Percentiles rank a stretch among this genome's conserved stretches.
Conservation (phyloP, 2,113 vertebrate genomes). For the Cyprinodon tularosa region DNA sequence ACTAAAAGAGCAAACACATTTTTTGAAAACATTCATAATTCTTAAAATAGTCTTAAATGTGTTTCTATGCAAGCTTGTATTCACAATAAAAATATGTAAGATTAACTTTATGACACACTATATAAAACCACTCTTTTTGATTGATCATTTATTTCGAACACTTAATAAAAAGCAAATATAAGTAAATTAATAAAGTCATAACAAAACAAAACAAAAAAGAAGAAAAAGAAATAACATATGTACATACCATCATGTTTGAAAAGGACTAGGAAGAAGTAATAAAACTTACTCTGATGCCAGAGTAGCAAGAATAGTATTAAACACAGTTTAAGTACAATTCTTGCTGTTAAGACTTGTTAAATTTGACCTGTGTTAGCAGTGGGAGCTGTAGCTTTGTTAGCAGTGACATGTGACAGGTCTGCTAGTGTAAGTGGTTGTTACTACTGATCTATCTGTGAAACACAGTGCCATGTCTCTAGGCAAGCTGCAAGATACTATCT, state of each 20-base stretch:
- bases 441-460: conserved; percentile 72
- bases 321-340: conserved; percentile 51
- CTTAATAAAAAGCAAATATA: too few species aligned
- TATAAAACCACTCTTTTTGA: too few species aligned
- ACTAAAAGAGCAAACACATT: too few species aligned
- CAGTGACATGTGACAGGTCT: conserved; percentile 66
- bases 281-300: conserved; percentile 30
- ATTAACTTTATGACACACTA: background rate
- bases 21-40: too few species aligned
- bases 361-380: conserved; percentile 69
- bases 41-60: too few species aligned
- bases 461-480: conserved; percentile 71
- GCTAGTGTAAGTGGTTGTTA: conserved; percentile 70
- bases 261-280: too few species aligned
- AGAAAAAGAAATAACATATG: too few species aligned
- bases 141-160: too few species aligned
- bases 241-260: too few species aligned
- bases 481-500: conserved; percentile 66
- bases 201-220: too few species aligned
- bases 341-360: conserved; percentile 70
- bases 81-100: background rate
- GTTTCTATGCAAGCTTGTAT: background rate
- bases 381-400: conserved; percentile 72
- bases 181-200: too few species aligned
- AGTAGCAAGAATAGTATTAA: conserved; percentile 33